These are phyloP conservation scores for Podilymbus podiceps DNA, from an alignment of 2,113 vertebrate species.

Conservation along the genomic window DNA sequence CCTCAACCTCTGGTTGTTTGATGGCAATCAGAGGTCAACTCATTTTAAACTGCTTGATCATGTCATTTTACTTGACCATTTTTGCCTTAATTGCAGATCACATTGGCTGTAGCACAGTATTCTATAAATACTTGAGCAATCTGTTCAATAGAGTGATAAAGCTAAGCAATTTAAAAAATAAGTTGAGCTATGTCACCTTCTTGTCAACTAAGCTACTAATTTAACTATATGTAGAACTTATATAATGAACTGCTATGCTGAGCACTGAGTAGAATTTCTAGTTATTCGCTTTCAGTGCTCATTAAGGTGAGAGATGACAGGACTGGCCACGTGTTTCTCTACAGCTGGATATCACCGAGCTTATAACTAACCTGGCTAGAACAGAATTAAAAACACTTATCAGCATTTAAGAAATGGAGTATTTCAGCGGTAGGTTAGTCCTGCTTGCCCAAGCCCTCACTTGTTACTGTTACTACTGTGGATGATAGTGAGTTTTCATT, in stretches of 20 bases:
- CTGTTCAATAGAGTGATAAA: slow-evolving; percentile 68
- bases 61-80: slow-evolving; percentile 53
- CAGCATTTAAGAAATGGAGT: slow-evolving; percentile 58
- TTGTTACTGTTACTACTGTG: not conserved
- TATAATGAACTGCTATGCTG: slow-evolving; percentile 47
- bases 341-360: slow-evolving; percentile 30
- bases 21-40: slow-evolving; percentile 51
- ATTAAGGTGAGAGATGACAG: slow-evolving; percentile 67
- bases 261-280: slow-evolving; percentile 48
- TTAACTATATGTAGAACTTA: slow-evolving; percentile 61
- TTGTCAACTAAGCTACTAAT: slow-evolving; percentile 69
- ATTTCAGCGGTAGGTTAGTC: not conserved
- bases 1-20: slow-evolving; percentile 13
- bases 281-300: slow-evolving; percentile 62
- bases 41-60: slow-evolving; percentile 41
- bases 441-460: not conserved
- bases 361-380: slow-evolving; percentile 45
- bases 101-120: slow-evolving; percentile 1
- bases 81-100: slow-evolving; percentile 42
- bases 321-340: slow-evolving; percentile 33
- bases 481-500: not conserved
- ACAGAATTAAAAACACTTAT: slow-evolving; percentile 63
- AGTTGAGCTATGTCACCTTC: slow-evolving; percentile 68
- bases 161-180: slow-evolving; percentile 71
- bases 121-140: slow-evolving; percentile 63